These are phyloP conservation scores for Luscinia megarhynchos DNA, from an alignment of 2,797 vertebrate genomes.

Conservation along the genomic window DNA sequence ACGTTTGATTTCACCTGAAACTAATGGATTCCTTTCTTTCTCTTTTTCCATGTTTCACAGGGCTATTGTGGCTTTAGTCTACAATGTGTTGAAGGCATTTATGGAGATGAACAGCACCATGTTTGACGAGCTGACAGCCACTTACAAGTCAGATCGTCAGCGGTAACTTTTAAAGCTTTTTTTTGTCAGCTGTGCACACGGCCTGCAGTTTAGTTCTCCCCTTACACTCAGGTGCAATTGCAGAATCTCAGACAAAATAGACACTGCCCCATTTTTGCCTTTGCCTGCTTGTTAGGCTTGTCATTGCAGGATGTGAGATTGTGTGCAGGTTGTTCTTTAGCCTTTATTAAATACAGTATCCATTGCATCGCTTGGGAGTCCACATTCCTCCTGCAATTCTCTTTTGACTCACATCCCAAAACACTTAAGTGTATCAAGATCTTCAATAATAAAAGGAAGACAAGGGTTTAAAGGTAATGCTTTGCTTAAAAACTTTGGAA, in stretches of 20 bases:
- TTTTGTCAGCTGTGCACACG: conserved; percentile 76
- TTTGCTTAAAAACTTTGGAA: not conserved
- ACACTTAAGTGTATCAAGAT: not conserved
- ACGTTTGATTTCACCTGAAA: not conserved
- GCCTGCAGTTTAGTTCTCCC: conserved; percentile 46
- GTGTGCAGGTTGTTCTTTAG: not conserved
- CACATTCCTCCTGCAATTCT: not conserved
- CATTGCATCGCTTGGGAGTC: not conserved
- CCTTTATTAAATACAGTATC: not conserved
- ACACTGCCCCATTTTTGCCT: not conserved
- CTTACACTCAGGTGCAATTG: conserved; percentile 41
- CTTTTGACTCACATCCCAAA: not conserved
- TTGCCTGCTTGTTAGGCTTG: not conserved
- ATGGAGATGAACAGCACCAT: conserved; percentile 99
- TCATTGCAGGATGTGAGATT: not conserved
- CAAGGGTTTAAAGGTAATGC: not conserved
- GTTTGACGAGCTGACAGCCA: conserved; percentile 98
- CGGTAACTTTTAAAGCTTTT: conserved; percentile 89
- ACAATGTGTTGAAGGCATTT: conserved; percentile 98
- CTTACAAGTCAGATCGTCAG: conserved; percentile 99
- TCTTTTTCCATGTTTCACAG: conserved; percentile 73
- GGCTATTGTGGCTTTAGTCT: conserved; percentile 97
- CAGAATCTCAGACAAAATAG: not conserved
- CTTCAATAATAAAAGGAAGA: not conserved
- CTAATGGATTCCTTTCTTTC: conserved; percentile 29